Evolutionary conservation across 2,888 invertebrate genomes (phyloP).

Genomic region (Lochmaea capreae): DNA sequence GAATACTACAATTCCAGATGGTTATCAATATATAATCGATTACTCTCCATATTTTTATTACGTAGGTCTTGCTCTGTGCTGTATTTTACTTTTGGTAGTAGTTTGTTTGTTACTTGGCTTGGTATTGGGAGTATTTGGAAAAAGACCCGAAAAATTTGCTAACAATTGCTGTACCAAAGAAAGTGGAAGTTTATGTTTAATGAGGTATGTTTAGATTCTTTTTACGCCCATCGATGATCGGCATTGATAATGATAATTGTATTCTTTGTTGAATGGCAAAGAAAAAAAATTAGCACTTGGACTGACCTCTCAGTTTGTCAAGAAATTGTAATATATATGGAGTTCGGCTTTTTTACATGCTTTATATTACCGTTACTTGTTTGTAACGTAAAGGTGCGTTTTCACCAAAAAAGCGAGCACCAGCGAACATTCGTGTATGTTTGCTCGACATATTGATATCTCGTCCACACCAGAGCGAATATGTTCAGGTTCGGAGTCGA

Average conservation of each 20-base stretch:
- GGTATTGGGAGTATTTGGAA: slow-evolving; percentile 90
- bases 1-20: slow-evolving; percentile 45
- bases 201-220: slow-evolving; percentile 71
- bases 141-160: slow-evolving; percentile 85
- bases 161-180: slow-evolving; percentile 89
- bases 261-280: not conserved
- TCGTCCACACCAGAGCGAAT: too few relatives aligned
- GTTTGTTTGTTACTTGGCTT: slow-evolving; percentile 81
- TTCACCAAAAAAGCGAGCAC: too few relatives aligned
- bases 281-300: too few relatives aligned
- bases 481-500: too few relatives aligned
- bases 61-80: slow-evolving; percentile 77
- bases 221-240: not conserved
- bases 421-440: too few relatives aligned
- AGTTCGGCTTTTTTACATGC: too few relatives aligned
- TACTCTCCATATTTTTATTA: slow-evolving; percentile 67
- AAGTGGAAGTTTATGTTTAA: slow-evolving; percentile 82
- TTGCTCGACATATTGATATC: too few relatives aligned
- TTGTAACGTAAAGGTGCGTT: too few relatives aligned
- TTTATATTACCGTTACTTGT: too few relatives aligned
- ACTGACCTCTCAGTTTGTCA: too few relatives aligned
- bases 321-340: too few relatives aligned
- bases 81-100: slow-evolving; percentile 76
- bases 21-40: slow-evolving; percentile 51
- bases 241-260: not conserved